phyloP scores from a whole-genome alignment of 2,797 vertebrate genomes.

The Pachyuromys duprasi region DNA sequence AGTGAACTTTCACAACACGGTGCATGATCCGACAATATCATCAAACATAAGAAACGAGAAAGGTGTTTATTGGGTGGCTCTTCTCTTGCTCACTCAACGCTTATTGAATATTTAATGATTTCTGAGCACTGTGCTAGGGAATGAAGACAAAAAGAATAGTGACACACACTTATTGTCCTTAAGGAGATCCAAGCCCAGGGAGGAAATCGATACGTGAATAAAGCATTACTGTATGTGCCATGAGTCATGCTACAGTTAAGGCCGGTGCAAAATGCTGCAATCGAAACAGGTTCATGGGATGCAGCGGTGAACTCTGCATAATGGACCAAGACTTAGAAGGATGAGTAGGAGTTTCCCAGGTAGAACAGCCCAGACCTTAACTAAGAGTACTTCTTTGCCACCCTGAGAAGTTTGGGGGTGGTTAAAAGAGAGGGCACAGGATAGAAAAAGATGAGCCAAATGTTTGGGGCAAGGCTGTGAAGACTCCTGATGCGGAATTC shows the following conservation, averaged over 20 bases:
- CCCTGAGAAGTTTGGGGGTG: neutral
- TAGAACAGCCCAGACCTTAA: neutral
- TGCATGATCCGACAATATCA: neutral
- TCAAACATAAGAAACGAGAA: constrained; percentile 18
- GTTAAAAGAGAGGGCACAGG: neutral
- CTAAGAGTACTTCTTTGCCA: neutral
- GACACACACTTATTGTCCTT: constrained; percentile 65
- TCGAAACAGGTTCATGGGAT: neutral
- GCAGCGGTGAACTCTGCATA: neutral
- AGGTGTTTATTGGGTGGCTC: constrained; percentile 61
- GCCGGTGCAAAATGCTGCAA: neutral
- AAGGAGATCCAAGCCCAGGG: constrained; percentile 63
- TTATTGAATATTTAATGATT: constrained; percentile 80
- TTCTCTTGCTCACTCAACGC: constrained; percentile 61
- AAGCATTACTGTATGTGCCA: neutral
- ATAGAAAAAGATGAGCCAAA: neutral
- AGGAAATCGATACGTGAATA: constrained; percentile 55
- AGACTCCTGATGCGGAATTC: neutral
- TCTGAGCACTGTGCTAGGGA: constrained; percentile 38
- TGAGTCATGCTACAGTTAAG: neutral
- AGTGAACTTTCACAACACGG: neutral
- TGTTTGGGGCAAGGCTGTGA: neutral
- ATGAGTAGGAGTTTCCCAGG: constrained; percentile 2
- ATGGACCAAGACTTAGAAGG: constrained; percentile 33
- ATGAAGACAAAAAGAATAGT: constrained; percentile 58